phyloP scores from a whole-genome alignment of 2,888 invertebrate species.

The Eupeodes luniger region DNA sequence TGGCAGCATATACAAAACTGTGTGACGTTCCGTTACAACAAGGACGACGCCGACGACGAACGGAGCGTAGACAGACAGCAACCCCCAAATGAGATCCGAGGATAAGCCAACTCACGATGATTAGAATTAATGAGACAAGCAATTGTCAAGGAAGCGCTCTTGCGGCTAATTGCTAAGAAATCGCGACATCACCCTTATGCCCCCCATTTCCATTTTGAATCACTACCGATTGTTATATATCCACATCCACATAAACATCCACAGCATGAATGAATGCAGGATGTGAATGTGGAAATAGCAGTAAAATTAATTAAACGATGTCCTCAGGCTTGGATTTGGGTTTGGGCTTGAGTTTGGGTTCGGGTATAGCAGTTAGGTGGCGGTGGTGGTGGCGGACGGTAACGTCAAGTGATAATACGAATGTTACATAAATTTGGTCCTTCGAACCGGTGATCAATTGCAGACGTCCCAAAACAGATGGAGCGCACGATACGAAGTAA shows the following conservation, averaged over 20 bases:
- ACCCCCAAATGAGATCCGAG: conserved; percentile 70
- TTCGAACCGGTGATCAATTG: conserved; percentile 68
- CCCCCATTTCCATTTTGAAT: conserved; percentile 69
- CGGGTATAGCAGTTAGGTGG: not conserved
- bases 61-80: conserved; percentile 49
- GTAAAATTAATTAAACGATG: conserved; percentile 67
- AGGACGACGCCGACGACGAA: too few species aligned
- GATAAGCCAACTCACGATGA: conserved; percentile 75
- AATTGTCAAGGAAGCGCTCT: conserved; percentile 75
- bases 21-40: conserved; percentile 48
- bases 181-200: conserved; percentile 66
- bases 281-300: not conserved
- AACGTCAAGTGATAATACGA: conserved; percentile 35
- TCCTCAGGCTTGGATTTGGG: conserved; percentile 23
- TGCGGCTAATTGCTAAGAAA: conserved; percentile 75
- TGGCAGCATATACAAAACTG: conserved; percentile 27
- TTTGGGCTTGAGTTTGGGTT: not conserved
- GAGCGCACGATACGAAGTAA: conserved; percentile 42
- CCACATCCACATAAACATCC: conserved; percentile 14
- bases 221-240: conserved; percentile 62
- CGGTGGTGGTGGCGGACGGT: not conserved
- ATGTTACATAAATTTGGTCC: conserved; percentile 48
- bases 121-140: conserved; percentile 77
- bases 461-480: conserved; percentile 52
- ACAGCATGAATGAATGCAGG: conserved; percentile 38